Percentiles rank a stretch among this genome's conserved stretches.
Evolutionary conservation across 2,797 vertebrate genomes (phyloP).

Genomic region (Clarias pachynema): DNA sequence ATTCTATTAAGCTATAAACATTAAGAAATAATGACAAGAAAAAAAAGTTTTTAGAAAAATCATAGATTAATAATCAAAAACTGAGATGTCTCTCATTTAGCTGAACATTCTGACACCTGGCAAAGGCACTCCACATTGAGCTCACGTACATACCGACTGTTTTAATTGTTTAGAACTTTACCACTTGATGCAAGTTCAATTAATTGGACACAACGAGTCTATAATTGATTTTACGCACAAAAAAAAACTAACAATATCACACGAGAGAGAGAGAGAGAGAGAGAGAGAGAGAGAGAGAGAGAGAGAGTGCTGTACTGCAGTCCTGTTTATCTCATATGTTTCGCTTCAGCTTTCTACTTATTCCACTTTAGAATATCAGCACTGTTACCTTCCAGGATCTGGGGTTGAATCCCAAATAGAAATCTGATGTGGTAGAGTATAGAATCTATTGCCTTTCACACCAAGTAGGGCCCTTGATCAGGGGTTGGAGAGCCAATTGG

Average conservation of each 20-base stretch:
- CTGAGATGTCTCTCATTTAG: background rate
- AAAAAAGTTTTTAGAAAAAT: background rate
- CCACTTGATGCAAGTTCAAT: background rate
- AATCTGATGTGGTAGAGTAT: too few species aligned
- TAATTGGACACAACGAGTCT: background rate
- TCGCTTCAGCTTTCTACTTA: too few species aligned
- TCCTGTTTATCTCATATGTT: too few species aligned
- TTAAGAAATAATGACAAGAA: background rate
- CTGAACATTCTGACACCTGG: background rate
- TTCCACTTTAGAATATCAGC: too few species aligned
- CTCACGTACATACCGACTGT: background rate
- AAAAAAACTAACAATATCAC: background rate
- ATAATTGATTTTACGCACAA: too few species aligned
- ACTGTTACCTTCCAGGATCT: too few species aligned
- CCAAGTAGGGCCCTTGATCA: too few species aligned
- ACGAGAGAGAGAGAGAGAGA: too few species aligned
- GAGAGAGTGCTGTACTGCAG: background rate
- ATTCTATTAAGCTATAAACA: background rate
- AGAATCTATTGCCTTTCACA: too few species aligned
- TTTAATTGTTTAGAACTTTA: background rate
- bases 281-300: background rate
- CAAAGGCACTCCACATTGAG: background rate
- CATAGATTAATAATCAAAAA: background rate
- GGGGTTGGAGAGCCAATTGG: too few species aligned
- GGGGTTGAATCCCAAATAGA: too few species aligned